These are phyloP conservation scores for Orycteropus afer DNA, from an alignment of 2,113 vertebrate genomes.

Conservation along the genomic window DNA sequence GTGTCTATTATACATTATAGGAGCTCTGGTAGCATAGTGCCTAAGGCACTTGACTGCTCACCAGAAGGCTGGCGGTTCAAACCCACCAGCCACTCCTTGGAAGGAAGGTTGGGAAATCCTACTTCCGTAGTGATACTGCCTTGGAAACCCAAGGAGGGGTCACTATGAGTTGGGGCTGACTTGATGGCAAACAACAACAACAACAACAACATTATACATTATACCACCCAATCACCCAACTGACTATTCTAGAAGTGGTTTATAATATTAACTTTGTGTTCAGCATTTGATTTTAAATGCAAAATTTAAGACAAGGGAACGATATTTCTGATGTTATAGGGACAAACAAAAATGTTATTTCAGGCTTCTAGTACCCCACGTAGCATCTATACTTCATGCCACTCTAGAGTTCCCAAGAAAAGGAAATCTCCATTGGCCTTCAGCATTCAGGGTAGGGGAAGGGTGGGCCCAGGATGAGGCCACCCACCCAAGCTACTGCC, in stretches of 20 bases:
- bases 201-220: fast-evolving
- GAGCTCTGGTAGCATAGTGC: too few species aligned
- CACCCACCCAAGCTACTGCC: neutral
- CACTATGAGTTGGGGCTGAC: too few species aligned
- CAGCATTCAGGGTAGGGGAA: neutral
- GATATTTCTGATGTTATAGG: neutral
- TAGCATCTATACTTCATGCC: fast-evolving
- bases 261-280: neutral
- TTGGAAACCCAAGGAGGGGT: too few species aligned
- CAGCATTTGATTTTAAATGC: fast-evolving
- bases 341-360: neutral
- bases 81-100: too few species aligned
- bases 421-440: fast-evolving
- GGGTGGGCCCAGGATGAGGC: neutral
- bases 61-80: too few species aligned
- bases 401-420: neutral
- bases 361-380: neutral
- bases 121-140: too few species aligned
- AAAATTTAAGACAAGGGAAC: neutral
- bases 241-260: neutral
- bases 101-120: too few species aligned
- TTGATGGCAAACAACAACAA: neutral
- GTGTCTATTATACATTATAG: too few species aligned
- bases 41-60: too few species aligned
- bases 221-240: fast-evolving